These are phyloP conservation scores for Catostomus latipinnis DNA, from an alignment of 2,797 vertebrate species.

Conservation along the genomic window DNA sequence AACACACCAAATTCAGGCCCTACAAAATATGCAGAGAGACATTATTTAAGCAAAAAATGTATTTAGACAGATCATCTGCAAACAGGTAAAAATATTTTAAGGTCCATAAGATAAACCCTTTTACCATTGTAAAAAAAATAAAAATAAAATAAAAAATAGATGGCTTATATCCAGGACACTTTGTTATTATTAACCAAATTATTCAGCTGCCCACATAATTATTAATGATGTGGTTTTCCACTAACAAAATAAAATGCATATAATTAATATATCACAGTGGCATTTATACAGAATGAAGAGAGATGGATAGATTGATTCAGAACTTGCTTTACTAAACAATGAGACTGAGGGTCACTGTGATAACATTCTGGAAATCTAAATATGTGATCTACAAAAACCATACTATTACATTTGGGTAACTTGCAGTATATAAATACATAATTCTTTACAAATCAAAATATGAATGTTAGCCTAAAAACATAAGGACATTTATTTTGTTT, in stretches of 20 bases:
- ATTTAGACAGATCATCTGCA: neutral
- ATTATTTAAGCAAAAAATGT: neutral
- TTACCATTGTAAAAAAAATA: neutral
- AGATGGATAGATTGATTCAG: constrained; percentile 17
- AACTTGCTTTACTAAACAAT: constrained; percentile 27
- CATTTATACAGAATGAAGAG: constrained; percentile 7
- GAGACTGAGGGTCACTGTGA: neutral
- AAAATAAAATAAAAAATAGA: neutral
- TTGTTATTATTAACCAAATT: neutral
- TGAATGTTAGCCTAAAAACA: constrained; percentile 69
- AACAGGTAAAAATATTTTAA: neutral
- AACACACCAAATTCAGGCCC: too few relatives aligned
- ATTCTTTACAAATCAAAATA: constrained; percentile 62
- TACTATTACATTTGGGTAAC: neutral
- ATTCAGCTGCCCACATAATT: neutral
- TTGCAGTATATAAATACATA: constrained; percentile 71
- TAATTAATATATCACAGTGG: neutral
- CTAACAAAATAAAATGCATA: neutral
- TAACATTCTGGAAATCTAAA: neutral
- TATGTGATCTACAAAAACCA: neutral
- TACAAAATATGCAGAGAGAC: neutral
- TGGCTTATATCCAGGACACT: neutral
- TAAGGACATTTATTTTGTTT: constrained; percentile 72
- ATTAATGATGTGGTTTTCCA: neutral
- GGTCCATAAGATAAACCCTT: neutral